phyloP scores from a whole-genome alignment of 2,113 vertebrate genomes.

The Stercorarius parasiticus region DNA sequence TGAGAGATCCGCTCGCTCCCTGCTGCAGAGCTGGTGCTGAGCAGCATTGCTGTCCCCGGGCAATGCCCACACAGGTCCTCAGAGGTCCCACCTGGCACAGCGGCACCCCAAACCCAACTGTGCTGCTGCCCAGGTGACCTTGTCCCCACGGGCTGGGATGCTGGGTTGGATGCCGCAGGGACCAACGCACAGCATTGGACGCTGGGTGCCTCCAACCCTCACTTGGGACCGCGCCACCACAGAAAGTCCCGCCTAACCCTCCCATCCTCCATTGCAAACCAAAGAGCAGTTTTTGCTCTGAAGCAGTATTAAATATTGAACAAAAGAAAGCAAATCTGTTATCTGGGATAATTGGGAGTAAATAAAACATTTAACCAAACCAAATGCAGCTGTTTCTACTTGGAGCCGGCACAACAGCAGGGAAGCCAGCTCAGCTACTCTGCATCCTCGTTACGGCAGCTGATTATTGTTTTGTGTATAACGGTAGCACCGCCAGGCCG shows the following conservation, averaged over 20 bases:
- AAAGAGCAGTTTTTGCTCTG: not conserved
- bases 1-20: not conserved
- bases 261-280: not conserved
- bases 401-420: constrained; percentile 63
- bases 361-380: constrained; percentile 69
- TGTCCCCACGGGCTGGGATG: rapidly evolving
- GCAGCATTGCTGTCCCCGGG: not conserved
- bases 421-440: constrained; percentile 67
- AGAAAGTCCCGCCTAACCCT: not conserved
- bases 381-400: constrained; percentile 65
- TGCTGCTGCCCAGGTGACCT: not conserved
- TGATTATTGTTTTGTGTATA: constrained; percentile 63
- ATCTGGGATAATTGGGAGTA: constrained; percentile 64
- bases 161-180: not conserved
- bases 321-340: constrained; percentile 46
- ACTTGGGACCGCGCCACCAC: not conserved
- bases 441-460: constrained; percentile 50
- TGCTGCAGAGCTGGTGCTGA: not conserved
- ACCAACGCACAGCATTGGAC: rapidly evolving
- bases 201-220: not conserved
- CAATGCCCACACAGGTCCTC: not conserved
- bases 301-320: constrained; percentile 53
- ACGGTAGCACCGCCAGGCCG: constrained; percentile 30
- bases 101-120: not conserved
- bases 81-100: not conserved